Base-by-base conservation (phyloP, 2,113 vertebrate species). In the Probosciger aterrimus region DNA sequence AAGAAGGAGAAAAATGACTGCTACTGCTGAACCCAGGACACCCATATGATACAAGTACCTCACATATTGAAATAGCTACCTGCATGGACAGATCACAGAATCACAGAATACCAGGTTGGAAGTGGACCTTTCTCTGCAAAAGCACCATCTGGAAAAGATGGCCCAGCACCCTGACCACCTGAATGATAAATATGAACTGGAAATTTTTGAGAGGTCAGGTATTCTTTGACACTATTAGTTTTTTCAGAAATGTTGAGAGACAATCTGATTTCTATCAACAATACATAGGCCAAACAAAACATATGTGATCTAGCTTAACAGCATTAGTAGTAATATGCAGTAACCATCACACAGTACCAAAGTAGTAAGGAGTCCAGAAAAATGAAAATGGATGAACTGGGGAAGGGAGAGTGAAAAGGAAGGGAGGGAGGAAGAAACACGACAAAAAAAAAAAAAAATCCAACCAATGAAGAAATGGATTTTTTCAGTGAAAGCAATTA, bases 401-500 rank as follows among this genome's bases (percentile, higher is more conserved):
- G 53, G 53, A 55, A 33, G 31, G 18, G 30, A 55, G 30, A 33
- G 18, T 55, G 31, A 55, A 20, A 55, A 7, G 19, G 31, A 55
- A 55, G 18, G 11, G 53, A 55, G 30, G 7, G 18, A 55, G 30
- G 30, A 31, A 19, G 18, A 52, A 52, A 28, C 27, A 52, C 15
- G 15, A 55, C 53, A 19, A 69, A 33, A 77, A 46, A 83, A 28
- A 49, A 52, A 28, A 28, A 17, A 28, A 1, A 6, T 28, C 23
- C 57, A 59, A 6, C 20, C 64, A 75, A 59, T 37, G 19, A 82
- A 80, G 93, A 96, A 97, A 96, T 92, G 15, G 93, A 93, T 97
- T 96, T 96, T 97, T 97, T 96, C 90, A 96, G 92, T 59, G 35
- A 95, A 97, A 96, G 91, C 96, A 97, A 97, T 97, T 98, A 95